Evolutionary conservation across 2,113 vertebrate species (phyloP).

Genomic region (Zapus hudsonius): DNA sequence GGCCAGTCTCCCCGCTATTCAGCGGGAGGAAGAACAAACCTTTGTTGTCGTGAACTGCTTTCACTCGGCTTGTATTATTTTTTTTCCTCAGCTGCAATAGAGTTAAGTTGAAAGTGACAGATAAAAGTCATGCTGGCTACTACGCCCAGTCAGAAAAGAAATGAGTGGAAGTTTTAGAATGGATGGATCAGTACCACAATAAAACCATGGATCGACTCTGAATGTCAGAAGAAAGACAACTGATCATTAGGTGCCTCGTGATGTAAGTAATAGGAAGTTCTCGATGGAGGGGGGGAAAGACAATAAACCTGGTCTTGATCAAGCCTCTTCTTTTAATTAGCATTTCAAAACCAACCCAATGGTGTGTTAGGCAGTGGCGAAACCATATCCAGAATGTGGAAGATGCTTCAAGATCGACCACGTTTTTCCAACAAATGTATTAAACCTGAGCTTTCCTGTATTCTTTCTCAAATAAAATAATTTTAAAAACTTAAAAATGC

Average conservation of each 20-base stretch:
- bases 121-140: neutral
- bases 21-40: neutral
- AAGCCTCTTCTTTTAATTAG: neutral
- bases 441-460: neutral
- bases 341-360: neutral
- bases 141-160: neutral
- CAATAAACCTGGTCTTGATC: neutral
- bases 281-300: neutral
- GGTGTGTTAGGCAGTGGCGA: neutral
- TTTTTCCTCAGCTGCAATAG: neutral
- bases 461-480: neutral
- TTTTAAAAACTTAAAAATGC: constrained; percentile 1
- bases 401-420: neutral
- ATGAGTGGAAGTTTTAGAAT: constrained; percentile 1
- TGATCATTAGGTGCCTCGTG: neutral
- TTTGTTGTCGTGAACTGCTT: neutral
- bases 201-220: neutral
- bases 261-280: neutral
- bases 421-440: neutral
- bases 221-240: constrained; percentile 24
- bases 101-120: neutral
- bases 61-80: neutral
- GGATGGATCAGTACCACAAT: neutral
- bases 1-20: rapidly evolving
- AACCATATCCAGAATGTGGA: neutral